These are phyloP conservation scores for Stenchaetothrips biformis DNA, from an alignment of 2,888 invertebrate genomes.

Conservation along the genomic window DNA sequence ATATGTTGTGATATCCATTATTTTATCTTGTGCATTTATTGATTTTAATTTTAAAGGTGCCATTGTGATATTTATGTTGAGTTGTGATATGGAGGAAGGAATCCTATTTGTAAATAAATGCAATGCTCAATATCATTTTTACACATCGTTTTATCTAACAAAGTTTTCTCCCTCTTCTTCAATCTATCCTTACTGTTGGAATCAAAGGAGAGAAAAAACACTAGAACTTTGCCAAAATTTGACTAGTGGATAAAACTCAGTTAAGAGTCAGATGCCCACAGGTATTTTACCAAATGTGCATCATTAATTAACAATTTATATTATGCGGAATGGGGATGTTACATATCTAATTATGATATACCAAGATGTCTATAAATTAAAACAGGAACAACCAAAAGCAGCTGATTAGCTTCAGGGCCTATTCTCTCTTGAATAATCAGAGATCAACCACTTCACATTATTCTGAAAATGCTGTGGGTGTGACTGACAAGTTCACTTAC, in stretches of 20 bases:
- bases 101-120: not conserved
- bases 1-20: too few relatives aligned
- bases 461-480: too few relatives aligned
- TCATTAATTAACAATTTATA: not conserved
- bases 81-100: not conserved
- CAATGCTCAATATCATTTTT: not conserved
- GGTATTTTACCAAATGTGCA: not conserved
- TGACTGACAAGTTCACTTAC: too few relatives aligned
- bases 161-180: not conserved
- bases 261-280: not conserved
- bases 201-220: not conserved
- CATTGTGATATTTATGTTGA: conserved; percentile 1
- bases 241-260: not conserved
- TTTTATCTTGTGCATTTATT: too few relatives aligned
- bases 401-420: not conserved
- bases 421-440: too few relatives aligned
- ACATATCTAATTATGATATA: not conserved
- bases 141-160: not conserved
- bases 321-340: not conserved
- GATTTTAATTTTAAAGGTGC: too few relatives aligned
- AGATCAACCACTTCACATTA: too few relatives aligned
- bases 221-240: not conserved
- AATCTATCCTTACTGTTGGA: not conserved
- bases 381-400: not conserved
- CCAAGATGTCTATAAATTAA: not conserved